Percentiles rank a stretch among this genome's conserved stretches.
phyloP scores from a whole-genome alignment of 2,113 vertebrate genomes.

The Columba livia region DNA sequence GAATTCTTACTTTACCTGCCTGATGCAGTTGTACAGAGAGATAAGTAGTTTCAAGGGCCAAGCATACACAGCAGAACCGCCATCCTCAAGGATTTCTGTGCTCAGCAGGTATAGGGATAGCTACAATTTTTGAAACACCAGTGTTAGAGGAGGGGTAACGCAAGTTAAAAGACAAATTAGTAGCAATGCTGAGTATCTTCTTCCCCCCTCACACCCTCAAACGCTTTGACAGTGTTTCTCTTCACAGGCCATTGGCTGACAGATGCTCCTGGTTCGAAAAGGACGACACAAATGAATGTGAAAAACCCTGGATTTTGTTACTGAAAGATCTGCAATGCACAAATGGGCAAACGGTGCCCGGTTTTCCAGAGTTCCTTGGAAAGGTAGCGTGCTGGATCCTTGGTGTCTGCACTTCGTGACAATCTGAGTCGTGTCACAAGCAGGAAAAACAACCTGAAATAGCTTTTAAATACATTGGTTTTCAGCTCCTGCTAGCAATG shows the following conservation, averaged over 20 bases:
- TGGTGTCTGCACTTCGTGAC: background rate
- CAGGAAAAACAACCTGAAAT: background rate
- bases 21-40: background rate
- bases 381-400: slow-evolving; percentile 1
- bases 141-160: background rate
- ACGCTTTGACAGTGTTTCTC: background rate
- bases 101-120: background rate
- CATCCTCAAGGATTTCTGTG: background rate
- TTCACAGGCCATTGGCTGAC: background rate
- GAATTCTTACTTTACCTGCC: background rate
- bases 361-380: slow-evolving; percentile 65
- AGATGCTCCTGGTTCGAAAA: slow-evolving; percentile 71
- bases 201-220: background rate
- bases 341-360: slow-evolving; percentile 62
- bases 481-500: background rate
- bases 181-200: background rate
- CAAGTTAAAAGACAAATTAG: background rate
- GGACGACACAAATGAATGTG: slow-evolving; percentile 51
- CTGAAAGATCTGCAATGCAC: slow-evolving; percentile 48
- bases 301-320: slow-evolving; percentile 74
- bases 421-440: background rate
- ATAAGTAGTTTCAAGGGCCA: background rate
- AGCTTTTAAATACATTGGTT: background rate
- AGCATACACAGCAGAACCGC: no score
- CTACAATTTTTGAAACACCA: background rate